Evolutionary conservation across 2,888 invertebrate species (phyloP).

Genomic region (Lasioglossum figueresi): DNA sequence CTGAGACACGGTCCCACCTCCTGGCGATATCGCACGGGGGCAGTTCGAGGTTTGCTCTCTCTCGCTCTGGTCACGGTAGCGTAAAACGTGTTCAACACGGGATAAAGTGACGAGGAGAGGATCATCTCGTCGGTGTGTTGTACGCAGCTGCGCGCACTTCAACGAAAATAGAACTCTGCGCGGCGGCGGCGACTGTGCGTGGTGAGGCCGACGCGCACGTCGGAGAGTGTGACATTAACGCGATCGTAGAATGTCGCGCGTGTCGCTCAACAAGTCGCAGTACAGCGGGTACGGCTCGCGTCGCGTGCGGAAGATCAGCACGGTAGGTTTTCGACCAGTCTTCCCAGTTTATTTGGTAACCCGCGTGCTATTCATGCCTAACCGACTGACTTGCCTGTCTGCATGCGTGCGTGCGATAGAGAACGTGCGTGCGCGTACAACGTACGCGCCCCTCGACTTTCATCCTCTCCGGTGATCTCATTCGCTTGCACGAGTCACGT

Average conservation of each 20-base stretch:
- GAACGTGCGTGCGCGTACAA: slow-evolving; percentile 3
- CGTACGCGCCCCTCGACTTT: slow-evolving; percentile 15
- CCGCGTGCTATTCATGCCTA: not conserved
- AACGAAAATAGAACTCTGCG: slow-evolving; percentile 63
- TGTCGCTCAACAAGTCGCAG: slow-evolving; percentile 83
- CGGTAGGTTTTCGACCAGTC: slow-evolving; percentile 76
- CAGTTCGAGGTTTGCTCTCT: slow-evolving; percentile 8
- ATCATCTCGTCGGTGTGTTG: slow-evolving; percentile 30
- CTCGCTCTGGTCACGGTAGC: slow-evolving; percentile 11
- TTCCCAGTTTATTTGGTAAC: slow-evolving; percentile 35
- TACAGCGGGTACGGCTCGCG: slow-evolving; percentile 83
- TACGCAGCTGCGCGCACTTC: slow-evolving; percentile 71
- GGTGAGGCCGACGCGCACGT: slow-evolving; percentile 37
- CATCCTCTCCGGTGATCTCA: slow-evolving; percentile 17
- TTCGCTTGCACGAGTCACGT: slow-evolving; percentile 51
- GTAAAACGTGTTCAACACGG: slow-evolving; percentile 28
- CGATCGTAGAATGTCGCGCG: slow-evolving; percentile 81
- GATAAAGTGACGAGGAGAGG: slow-evolving; percentile 54
- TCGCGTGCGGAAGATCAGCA: slow-evolving; percentile 83
- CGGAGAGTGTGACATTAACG: slow-evolving; percentile 64
- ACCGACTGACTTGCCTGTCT: not conserved
- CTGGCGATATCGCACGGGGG: slow-evolving; percentile 40
- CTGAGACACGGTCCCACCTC: slow-evolving; percentile 52
- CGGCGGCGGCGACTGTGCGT: slow-evolving; percentile 34
- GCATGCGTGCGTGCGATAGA: not conserved